Evolutionary conservation across 2,888 invertebrate genomes (phyloP).

Genomic region (Druceiella hillmani): DNA sequence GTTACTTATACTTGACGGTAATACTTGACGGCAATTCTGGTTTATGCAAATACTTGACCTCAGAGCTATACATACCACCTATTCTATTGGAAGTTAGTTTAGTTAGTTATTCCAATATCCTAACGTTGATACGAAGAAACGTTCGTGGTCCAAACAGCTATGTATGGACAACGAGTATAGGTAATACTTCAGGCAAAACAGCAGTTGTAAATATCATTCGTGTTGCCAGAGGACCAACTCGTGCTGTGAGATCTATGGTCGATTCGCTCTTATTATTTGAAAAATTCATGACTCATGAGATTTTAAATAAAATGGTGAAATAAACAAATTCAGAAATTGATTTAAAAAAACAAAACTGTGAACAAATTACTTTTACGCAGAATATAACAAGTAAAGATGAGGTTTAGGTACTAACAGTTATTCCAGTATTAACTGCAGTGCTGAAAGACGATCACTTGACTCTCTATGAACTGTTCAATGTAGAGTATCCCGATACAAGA

Average conservation of each 20-base stretch:
- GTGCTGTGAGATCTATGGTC: too few species aligned
- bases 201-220: too few species aligned
- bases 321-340: too few species aligned
- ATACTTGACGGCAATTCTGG: too few species aligned
- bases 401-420: background rate
- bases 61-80: background rate
- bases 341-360: conserved; percentile 1
- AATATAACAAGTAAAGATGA: conserved; percentile 1
- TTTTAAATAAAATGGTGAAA: too few species aligned
- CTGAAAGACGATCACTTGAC: conserved; percentile 4
- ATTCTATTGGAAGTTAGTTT: background rate
- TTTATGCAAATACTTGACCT: too few species aligned
- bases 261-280: too few species aligned
- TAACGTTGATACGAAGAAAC: background rate
- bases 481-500: conserved; percentile 2
- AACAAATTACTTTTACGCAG: conserved; percentile 1
- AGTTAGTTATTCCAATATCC: conserved; percentile 1
- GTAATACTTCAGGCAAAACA: background rate
- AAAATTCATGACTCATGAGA: too few species aligned
- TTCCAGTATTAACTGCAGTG: conserved; percentile 1
- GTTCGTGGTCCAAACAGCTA: background rate
- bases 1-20: too few species aligned
- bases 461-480: conserved; percentile 1
- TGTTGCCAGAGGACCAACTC: too few species aligned
- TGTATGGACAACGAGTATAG: conserved; percentile 1